Conservation (phyloP, 2,888 invertebrate genomes). For the Drosophila neotestacea region DNA sequence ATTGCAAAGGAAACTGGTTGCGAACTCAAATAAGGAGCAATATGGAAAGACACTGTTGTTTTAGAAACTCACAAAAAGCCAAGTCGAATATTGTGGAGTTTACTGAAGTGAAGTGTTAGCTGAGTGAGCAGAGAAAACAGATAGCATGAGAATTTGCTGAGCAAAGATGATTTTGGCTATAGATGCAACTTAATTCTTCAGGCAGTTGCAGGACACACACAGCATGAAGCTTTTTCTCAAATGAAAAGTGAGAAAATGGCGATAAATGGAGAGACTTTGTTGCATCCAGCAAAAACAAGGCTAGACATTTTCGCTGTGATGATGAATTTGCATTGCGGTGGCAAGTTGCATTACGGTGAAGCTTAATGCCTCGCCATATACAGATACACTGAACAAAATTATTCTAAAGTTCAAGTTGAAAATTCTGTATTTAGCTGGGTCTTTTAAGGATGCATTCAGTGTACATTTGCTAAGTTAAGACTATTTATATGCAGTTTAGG, state of each 20-base stretch:
- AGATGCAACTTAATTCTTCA: background rate
- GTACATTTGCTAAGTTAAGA: too few species aligned
- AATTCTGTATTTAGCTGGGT: too few species aligned
- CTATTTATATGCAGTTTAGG: too few species aligned
- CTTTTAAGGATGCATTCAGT: too few species aligned
- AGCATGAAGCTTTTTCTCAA: background rate
- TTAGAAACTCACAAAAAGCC: too few species aligned
- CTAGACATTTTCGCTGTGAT: background rate
- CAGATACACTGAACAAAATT: too few species aligned
- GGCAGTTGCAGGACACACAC: background rate
- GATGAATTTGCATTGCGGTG: background rate
- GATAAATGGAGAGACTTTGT: background rate
- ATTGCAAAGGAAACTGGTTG: slow-evolving; percentile 15
- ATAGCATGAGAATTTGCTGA: background rate
- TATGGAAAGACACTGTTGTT: slow-evolving; percentile 23
- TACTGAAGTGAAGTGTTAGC: background rate
- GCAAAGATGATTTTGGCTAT: background rate
- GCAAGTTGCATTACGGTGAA: background rate
- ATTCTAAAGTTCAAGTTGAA: too few species aligned
- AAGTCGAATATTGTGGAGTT: background rate
- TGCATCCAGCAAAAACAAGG: background rate
- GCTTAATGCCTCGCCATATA: background rate
- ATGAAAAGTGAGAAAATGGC: background rate
- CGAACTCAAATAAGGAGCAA: background rate
- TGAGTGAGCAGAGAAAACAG: too few species aligned